Percentiles rank a stretch among this genome's conserved stretches.
These are phyloP conservation scores for Tuta absoluta DNA, from an alignment of 2,888 invertebrate genomes.

Conservation along the genomic window DNA sequence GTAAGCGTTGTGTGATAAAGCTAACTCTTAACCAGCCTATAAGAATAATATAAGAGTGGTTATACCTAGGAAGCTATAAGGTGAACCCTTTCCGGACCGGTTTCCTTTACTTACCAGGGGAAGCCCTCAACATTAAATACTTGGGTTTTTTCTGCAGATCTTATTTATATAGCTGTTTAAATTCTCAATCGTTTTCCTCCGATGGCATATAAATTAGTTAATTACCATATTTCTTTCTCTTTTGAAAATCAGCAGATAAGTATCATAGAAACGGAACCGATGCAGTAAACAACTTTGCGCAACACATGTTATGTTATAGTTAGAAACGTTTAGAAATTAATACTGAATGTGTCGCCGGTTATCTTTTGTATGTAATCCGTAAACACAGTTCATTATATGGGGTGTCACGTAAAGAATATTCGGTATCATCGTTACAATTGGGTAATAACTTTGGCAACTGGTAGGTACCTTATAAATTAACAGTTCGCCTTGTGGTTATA, in stretches of 20 bases:
- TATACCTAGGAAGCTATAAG: not conserved
- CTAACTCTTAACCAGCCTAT: not conserved
- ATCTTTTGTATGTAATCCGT: not conserved
- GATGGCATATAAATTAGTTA: not conserved
- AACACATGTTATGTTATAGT: not conserved
- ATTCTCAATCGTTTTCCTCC: not conserved
- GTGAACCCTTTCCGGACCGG: not conserved
- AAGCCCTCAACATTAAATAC: not conserved
- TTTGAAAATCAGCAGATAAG: no score
- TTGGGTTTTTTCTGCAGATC: not conserved
- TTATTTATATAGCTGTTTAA: not conserved
- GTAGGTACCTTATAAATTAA: no score
- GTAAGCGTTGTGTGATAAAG: no score
- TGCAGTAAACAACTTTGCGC: not conserved
- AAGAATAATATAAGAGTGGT: not conserved
- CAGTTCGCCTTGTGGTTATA: no score
- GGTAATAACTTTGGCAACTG: no score
- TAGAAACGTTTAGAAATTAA: not conserved
- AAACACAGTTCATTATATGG: not conserved
- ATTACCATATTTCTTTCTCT: not conserved
- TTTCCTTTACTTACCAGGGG: slow-evolving; percentile 6
- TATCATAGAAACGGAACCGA: no score
- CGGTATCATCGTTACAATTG: no score
- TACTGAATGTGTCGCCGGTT: not conserved
- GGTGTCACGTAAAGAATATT: no score